phyloP scores from a whole-genome alignment of 2,113 vertebrate species.

The Vulpes vulpes region DNA sequence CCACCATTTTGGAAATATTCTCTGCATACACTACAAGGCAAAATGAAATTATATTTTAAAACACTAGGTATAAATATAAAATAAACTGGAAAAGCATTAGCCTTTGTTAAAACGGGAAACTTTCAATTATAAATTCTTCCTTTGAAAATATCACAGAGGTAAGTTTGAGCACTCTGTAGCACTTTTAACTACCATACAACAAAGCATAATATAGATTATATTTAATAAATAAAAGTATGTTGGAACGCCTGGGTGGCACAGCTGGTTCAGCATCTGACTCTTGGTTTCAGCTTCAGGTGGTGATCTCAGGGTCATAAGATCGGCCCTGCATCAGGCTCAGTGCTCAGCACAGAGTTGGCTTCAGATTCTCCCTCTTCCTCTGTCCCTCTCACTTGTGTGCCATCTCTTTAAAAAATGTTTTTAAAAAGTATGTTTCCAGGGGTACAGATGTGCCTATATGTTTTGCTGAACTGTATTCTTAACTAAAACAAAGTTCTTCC shows the following conservation, averaged over 20 bases:
- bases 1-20: constrained; percentile 98
- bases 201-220: not conserved
- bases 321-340: not conserved
- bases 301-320: not conserved
- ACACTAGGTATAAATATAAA: constrained; percentile 34
- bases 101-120: not conserved
- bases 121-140: constrained; percentile 30
- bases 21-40: constrained; percentile 93
- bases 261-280: not conserved
- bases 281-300: not conserved
- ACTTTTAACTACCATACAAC: not conserved
- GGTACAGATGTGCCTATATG: not conserved
- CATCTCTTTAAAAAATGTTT: not conserved
- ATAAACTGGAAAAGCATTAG: not conserved
- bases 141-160: constrained; percentile 30
- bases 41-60: constrained; percentile 69
- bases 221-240: constrained; percentile 17
- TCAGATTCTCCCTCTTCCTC: not conserved
- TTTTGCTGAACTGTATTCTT: constrained; percentile 45
- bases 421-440: not conserved
- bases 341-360: not conserved
- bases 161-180: not conserved
- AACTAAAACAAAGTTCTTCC: constrained; percentile 33
- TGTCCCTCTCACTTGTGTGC: not conserved
- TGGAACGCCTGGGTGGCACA: not conserved